phyloP scores from a whole-genome alignment of 2,888 invertebrate genomes.

The Hedychridium roseum region DNA sequence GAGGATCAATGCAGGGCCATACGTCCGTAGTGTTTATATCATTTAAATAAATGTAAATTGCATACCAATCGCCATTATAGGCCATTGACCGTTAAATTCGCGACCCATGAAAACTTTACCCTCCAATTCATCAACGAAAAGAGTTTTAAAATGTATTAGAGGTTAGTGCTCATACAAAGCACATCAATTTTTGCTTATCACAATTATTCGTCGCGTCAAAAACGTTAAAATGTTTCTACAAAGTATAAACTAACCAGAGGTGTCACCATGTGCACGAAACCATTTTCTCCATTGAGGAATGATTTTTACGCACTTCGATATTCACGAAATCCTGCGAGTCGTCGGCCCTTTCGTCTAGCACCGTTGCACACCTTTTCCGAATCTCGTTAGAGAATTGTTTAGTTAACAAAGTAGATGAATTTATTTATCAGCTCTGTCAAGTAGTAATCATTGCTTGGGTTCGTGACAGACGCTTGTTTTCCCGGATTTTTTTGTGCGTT shows the following conservation, averaged over 20 bases:
- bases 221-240: conserved; percentile 30
- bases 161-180: conserved; percentile 6
- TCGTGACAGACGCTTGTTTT: conserved; percentile 50
- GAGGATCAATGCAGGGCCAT: no score
- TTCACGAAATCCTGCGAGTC: neutral
- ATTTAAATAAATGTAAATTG: conserved; percentile 37
- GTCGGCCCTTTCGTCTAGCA: conserved; percentile 9
- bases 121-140: no score
- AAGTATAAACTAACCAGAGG: conserved; percentile 46
- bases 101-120: conserved; percentile 8
- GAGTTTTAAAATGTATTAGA: no score
- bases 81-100: conserved; percentile 41
- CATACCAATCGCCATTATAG: conserved; percentile 44
- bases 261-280: conserved; percentile 54
- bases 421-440: conserved; percentile 27
- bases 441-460: conserved; percentile 21
- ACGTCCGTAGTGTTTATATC: conserved; percentile 13
- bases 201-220: no score
- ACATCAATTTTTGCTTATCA: neutral
- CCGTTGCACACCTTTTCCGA: neutral
- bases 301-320: neutral
- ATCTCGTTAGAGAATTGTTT: conserved; percentile 3
- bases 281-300: conserved; percentile 34
- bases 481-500: conserved; percentile 35
- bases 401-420: neutral